Evolutionary conservation across 2,888 invertebrate species (phyloP).

Genomic region (Volucella bombylans): DNA sequence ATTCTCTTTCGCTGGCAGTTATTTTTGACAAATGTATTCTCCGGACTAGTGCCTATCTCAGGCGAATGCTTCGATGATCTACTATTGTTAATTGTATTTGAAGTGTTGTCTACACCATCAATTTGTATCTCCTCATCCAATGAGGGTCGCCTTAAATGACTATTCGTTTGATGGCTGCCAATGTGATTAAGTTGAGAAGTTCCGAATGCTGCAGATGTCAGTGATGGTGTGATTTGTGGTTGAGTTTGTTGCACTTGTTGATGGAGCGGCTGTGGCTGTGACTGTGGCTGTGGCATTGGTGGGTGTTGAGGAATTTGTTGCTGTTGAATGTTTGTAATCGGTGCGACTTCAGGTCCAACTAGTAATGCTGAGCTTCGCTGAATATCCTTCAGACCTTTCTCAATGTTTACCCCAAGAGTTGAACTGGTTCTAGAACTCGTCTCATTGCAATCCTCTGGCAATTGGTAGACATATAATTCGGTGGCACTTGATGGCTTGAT

Average conservation of each 20-base stretch:
- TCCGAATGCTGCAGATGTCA: slow-evolving; percentile 25
- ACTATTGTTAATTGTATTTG: slow-evolving; percentile 73
- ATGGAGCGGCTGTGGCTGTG: slow-evolving; percentile 37
- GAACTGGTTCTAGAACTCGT: slow-evolving; percentile 80
- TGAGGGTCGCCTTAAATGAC: slow-evolving; percentile 58
- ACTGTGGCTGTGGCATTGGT: slow-evolving; percentile 73
- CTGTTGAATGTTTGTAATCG: slow-evolving; percentile 63
- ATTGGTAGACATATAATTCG: slow-evolving; percentile 88
- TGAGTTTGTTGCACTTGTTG: slow-evolving; percentile 65
- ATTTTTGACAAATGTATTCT: slow-evolving; percentile 79
- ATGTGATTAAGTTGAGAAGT: slow-evolving; percentile 48
- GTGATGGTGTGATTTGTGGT: slow-evolving; percentile 68
- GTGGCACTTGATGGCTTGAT: slow-evolving; percentile 83
- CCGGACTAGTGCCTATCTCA: slow-evolving; percentile 81
- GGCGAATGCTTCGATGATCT: slow-evolving; percentile 83
- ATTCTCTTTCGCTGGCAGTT: slow-evolving; percentile 78
- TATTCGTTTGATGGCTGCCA: slow-evolving; percentile 38
- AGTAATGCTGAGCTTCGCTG: slow-evolving; percentile 80
- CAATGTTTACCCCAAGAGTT: slow-evolving; percentile 80
- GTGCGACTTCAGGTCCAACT: slow-evolving; percentile 74
- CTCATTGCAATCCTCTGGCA: slow-evolving; percentile 83
- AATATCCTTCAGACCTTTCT: slow-evolving; percentile 82
- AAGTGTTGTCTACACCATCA: slow-evolving; percentile 74
- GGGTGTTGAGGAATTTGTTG: slow-evolving; percentile 60
- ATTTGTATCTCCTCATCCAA: slow-evolving; percentile 61